Evolutionary conservation across 2,113 vertebrate genomes (phyloP), one percentile per base, ranked within the genome.

Genomic region (Actinemys pallida): DNA sequence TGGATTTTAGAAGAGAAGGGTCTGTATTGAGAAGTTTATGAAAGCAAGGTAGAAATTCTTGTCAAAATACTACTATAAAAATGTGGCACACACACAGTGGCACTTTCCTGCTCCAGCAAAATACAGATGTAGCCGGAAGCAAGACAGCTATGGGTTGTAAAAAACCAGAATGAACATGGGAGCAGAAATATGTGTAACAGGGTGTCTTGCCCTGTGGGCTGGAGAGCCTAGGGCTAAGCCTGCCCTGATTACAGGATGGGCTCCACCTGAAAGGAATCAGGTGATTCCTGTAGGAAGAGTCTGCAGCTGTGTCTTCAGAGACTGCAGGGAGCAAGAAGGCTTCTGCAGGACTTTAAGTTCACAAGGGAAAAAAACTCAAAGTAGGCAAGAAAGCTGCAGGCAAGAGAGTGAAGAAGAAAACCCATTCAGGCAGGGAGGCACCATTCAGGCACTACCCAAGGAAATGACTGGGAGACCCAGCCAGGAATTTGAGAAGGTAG

Each of bases 41-140:
- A 69, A 5, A 1, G 2, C 49, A 83, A 62, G 0, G 4, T 29
- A 78, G n/a, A 20, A 0, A 0, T 29, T 90, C 29, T 75, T 47
- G 8, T 72, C 27, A 29, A 62, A 88, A 45, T 47, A 49, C 45
- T 35, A 2, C 65, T 90, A 42, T 24, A 45, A 56, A 62, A 75
- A 45, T 5, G 24, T 62, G 84, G 87, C 50, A 27, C 0, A 0
- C 22, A 5, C 5, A 62, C 90, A 78, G 54, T 65, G 54, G 12
- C 25, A 62, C 1, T 52, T 84, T 84, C 12, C 79, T 57, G 52
- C 87, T 86, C 56, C 87, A 84, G 0, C 3, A 6, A 78, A 79
- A 85, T 47, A 17, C 16, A 72, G 83, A 47, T 16, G 2, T 79
- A 84, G 16, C 47, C 56, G 72, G 7, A 53, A 52, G 47, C 45